Evolutionary conservation across 2,113 vertebrate genomes (phyloP).

Genomic region (Heterotilapia buettikoferi): DNA sequence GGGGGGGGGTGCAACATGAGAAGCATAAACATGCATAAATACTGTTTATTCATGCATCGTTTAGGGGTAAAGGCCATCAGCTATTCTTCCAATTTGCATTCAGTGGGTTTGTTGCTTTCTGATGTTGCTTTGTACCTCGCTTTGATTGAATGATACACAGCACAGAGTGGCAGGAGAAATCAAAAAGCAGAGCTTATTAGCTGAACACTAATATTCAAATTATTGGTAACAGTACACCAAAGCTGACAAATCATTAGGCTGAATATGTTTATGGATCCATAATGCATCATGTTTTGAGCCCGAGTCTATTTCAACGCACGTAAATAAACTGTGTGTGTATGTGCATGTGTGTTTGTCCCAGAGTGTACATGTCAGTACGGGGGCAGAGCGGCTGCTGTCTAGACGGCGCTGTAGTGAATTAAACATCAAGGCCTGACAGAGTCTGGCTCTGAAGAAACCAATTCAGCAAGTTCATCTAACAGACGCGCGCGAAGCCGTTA

Average conservation of each 20-base stretch:
- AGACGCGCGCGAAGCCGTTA: conserved; percentile 25
- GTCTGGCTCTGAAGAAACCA: conserved; percentile 37
- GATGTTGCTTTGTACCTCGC: neutral
- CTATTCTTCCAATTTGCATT: neutral
- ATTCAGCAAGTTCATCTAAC: conserved; percentile 34
- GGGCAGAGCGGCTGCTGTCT: conserved; percentile 37
- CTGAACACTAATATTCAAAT: neutral
- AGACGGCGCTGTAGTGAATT: conserved; percentile 50
- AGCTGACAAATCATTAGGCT: neutral
- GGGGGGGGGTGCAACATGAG: neutral
- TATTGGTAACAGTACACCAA: neutral
- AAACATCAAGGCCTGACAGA: conserved; percentile 54
- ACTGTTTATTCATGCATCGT: neutral
- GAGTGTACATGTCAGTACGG: conserved; percentile 19
- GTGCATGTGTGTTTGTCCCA: conserved; percentile 1
- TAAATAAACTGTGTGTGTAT: neutral
- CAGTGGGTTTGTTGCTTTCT: neutral
- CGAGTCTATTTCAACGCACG: neutral
- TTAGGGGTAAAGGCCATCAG: neutral
- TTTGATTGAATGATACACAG: neutral
- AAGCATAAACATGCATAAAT: neutral
- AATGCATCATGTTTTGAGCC: neutral
- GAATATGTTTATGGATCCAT: neutral
- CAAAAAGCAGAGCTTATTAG: neutral
- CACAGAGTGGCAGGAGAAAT: neutral